A percentile compares a stretch with the other conserved stretches of the same genome.
Conservation (phyloP, 2,797 vertebrate genomes). For the Pygocentrus nattereri region DNA sequence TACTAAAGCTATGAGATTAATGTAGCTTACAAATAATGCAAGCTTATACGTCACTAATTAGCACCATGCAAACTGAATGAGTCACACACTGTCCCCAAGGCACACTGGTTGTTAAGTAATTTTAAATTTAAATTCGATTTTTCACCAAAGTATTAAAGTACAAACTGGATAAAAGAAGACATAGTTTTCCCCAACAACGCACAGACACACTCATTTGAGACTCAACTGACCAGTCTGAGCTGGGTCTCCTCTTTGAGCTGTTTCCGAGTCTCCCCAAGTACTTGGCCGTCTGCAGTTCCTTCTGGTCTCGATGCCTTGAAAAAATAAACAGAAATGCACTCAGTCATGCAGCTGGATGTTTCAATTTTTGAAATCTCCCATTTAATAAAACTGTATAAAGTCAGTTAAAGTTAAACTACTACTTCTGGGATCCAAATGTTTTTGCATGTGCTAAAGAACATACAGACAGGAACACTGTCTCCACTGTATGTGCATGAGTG, state of each 20-base stretch:
- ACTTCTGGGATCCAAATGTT: too few species aligned
- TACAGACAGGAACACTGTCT: background rate
- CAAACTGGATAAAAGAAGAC: background rate
- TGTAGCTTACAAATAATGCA: background rate
- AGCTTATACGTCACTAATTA: too few species aligned
- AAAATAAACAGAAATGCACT: background rate
- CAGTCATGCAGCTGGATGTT: background rate
- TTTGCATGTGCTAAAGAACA: background rate
- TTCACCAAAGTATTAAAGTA: background rate
- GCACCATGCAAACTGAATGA: too few species aligned
- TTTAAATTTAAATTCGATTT: background rate
- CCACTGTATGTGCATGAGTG: background rate
- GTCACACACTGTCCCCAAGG: background rate
- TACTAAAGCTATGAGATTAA: background rate
- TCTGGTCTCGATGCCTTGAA: constrained; percentile 86
- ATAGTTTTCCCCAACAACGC: too few species aligned
- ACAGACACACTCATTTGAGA: background rate
- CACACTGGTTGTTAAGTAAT: background rate
- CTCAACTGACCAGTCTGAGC: constrained; percentile 86
- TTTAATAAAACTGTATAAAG: background rate
- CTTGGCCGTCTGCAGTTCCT: constrained; percentile 85
- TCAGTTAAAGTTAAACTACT: background rate
- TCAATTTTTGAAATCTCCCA: background rate
- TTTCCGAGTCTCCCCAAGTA: constrained; percentile 89
- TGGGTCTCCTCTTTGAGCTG: constrained; percentile 98